A percentile compares a stretch with the other conserved stretches of the same genome.
These are phyloP conservation scores for Melolontha melolontha DNA, from an alignment of 2,888 invertebrate genomes.

Conservation along the genomic window DNA sequence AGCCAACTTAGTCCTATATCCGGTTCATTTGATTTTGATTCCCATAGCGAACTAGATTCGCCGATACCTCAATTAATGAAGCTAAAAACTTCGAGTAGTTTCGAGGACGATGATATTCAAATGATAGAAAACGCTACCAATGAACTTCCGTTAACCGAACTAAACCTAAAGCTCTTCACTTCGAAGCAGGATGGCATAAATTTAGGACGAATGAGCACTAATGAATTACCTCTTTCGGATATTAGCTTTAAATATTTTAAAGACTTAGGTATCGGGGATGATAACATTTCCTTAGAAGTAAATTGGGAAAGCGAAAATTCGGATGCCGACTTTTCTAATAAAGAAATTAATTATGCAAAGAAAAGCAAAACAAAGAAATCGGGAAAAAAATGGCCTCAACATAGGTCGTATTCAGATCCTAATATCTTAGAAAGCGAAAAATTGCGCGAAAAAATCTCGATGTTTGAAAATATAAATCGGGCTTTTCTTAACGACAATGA, in stretches of 20 bases:
- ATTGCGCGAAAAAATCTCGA: conserved; percentile 42
- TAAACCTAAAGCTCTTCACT: conserved; percentile 62
- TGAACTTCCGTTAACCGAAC: conserved; percentile 74
- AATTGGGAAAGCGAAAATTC: conserved; percentile 58
- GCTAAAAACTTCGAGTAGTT: conserved; percentile 47
- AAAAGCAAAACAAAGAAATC: conserved; percentile 12
- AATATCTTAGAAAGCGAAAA: conserved; percentile 59
- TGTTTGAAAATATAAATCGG: conserved; percentile 46
- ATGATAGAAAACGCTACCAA: conserved; percentile 70
- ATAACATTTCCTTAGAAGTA: conserved; percentile 55
- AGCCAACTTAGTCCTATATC: conserved; percentile 60
- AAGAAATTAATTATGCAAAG: conserved; percentile 23
- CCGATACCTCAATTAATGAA: conserved; percentile 43
- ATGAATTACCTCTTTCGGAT: conserved; percentile 60
- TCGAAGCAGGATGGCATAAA: conserved; percentile 52
- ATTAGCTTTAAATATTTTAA: conserved; percentile 53
- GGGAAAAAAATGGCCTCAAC: conserved; percentile 44
- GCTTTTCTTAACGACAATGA: conserved; percentile 38
- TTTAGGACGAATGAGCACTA: conserved; percentile 53
- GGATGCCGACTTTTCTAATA: conserved; percentile 35
- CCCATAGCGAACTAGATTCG: conserved; percentile 55
- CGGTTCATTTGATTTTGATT: conserved; percentile 61
- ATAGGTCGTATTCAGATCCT: conserved; percentile 63
- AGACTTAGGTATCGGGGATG: conserved; percentile 16
- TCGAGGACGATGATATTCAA: conserved; percentile 58